Evolutionary conservation across 2,797 vertebrate genomes (phyloP).

Genomic region (Thaleichthys pacificus): DNA sequence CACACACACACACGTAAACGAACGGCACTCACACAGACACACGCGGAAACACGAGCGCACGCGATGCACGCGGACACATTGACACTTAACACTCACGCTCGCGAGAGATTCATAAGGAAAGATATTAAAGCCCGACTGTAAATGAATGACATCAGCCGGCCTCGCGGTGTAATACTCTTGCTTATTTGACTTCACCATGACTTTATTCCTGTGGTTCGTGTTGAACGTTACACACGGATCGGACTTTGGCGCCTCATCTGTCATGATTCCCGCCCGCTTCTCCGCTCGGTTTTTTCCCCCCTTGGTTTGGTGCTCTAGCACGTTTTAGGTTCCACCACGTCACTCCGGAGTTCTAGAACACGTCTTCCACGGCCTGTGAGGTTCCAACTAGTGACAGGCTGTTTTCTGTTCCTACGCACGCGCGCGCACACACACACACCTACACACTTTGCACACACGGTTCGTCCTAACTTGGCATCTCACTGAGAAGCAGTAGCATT

Average conservation of each 20-base stretch:
- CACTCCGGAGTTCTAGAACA: conserved; percentile 10
- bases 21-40: too few species aligned
- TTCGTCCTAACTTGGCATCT: background rate
- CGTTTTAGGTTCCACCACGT: conserved; percentile 9
- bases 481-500: conserved; percentile 27
- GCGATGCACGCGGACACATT: too few species aligned
- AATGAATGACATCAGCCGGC: conserved; percentile 11
- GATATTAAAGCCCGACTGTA: background rate
- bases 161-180: background rate
- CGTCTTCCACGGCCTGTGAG: conserved; percentile 11
- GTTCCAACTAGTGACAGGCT: conserved; percentile 10
- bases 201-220: conserved; percentile 14
- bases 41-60: too few species aligned
- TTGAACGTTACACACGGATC: conserved; percentile 9
- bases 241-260: background rate
- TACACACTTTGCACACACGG: background rate
- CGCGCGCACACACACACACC: background rate
- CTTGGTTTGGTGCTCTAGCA: background rate
- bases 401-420: background rate
- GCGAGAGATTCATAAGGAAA: background rate
- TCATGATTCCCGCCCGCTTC: conserved; percentile 12
- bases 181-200: conserved; percentile 16
- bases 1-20: too few species aligned
- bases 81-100: background rate
- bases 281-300: background rate